Base-by-base conservation (phyloP, 2,113 vertebrate genomes). In the Dinomys branickii region DNA sequence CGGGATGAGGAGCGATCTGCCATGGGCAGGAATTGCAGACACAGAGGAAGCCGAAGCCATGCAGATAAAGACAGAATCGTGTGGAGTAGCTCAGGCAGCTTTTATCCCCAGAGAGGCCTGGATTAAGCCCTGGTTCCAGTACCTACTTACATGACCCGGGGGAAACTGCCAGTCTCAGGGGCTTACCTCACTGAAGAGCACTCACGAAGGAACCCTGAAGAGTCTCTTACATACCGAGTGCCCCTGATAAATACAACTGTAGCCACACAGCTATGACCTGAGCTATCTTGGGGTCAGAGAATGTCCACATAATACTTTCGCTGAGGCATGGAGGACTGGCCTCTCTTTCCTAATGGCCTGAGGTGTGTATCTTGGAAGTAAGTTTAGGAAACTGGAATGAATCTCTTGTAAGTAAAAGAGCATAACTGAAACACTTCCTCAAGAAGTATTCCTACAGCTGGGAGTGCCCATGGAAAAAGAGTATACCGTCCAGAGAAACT, bases 361-460 rank as follows among this genome's bases (percentile, higher is more conserved):
- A 71, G 26, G 56, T 1, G 50, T 20, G n/a, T 5, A 82, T 17
- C 59, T n/a, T 91, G 10, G 19, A 38, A 84, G 12, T 59, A 84
- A 54, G 56, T 26, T 88, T 44, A 73, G 11, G 47, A 88, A 94
- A 88, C 9, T 0, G 82, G 65, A 85, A n/a, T 78, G 19, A 61
- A 14, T 71, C 71, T 93, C 93, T 58, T 65, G 17, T 56, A 87
- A 88, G 16, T 71, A 52, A 54, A 84, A 94, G 16, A 67, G 52
- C 28, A 16, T 71, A 92, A 90, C 33, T 44, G 17, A 69, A 94
- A 84, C 20, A 97, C 47, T 52, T 80, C 38, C 88, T 87, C 41
- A 33, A 54, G 81, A 33, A 54, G 81, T 73, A 81, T 75, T 86
- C 44, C 65, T 33, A 20, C 20, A 12, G 8, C 22, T 91, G 7